Percentiles rank a stretch among this genome's conserved stretches.
phyloP scores from a whole-genome alignment of 2,888 invertebrate species.

The Dorcus parallelipipedus region DNA sequence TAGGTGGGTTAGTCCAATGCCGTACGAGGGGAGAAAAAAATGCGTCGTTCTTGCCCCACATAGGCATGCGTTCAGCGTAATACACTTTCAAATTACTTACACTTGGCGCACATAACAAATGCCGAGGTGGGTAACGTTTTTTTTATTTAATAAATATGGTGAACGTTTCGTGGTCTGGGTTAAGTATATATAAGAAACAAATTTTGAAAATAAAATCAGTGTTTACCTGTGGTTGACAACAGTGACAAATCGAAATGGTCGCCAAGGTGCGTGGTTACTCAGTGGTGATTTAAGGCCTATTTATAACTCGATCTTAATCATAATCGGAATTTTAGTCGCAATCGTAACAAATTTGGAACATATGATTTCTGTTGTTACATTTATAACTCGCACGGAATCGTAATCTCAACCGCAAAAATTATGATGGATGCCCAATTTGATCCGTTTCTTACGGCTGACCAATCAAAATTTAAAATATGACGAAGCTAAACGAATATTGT shows the following conservation, averaged over 20 bases:
- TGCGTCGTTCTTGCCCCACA: constrained; percentile 29
- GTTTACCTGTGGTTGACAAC: constrained; percentile 31
- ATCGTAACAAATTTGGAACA: too few relatives aligned
- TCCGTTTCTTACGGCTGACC: too few relatives aligned
- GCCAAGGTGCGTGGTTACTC: constrained; percentile 33
- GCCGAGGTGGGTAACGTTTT: constrained; percentile 28
- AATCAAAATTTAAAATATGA: too few relatives aligned
- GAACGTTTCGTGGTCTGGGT: constrained; percentile 36
- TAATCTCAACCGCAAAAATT: too few relatives aligned
- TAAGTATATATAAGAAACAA: constrained; percentile 34
- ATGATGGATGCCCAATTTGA: too few relatives aligned
- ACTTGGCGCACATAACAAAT: constrained; percentile 36
- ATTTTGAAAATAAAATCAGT: constrained; percentile 26
- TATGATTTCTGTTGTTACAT: too few relatives aligned
- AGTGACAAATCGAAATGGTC: constrained; percentile 31
- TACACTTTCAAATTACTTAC: constrained; percentile 34
- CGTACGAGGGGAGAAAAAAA: constrained; percentile 27
- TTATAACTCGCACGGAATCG: too few relatives aligned
- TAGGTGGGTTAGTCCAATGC: constrained; percentile 20
- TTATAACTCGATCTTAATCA: too few relatives aligned
- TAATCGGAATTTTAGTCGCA: too few relatives aligned
- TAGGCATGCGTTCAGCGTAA: constrained; percentile 37
- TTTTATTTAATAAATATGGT: constrained; percentile 34
- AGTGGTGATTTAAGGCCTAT: background rate
- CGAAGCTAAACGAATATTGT: too few relatives aligned